Evolutionary conservation across 2,888 invertebrate genomes (phyloP).

Genomic region (Periphyllus acericola): DNA sequence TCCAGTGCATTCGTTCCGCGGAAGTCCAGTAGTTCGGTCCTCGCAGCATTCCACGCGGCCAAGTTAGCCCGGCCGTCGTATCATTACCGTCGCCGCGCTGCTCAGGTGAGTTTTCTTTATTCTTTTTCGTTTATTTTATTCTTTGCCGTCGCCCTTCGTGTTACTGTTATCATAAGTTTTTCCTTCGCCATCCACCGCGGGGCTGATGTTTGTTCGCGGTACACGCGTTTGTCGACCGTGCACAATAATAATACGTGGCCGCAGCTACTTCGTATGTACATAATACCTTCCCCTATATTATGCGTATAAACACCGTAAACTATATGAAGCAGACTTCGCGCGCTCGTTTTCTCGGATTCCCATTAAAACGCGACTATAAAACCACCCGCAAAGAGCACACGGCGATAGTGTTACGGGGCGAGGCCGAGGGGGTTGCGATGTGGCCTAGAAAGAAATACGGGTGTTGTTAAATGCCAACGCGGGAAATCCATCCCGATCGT

Average conservation of each 20-base stretch:
- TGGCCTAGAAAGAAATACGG: not conserved
- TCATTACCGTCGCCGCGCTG: not conserved
- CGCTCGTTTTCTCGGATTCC: not conserved
- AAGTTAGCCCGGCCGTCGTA: not conserved
- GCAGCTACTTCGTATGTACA: too few species aligned
- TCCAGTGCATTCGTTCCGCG: slow-evolving; percentile 32
- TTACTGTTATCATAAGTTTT: too few species aligned
- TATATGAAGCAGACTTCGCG: not conserved
- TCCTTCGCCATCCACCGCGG: too few species aligned
- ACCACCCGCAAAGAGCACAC: not conserved
- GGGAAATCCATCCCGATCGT: not conserved
- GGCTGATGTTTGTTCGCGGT: not conserved
- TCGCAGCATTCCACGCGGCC: not conserved
- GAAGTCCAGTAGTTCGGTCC: slow-evolving; percentile 12
- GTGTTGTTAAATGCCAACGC: not conserved
- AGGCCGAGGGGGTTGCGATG: too few species aligned
- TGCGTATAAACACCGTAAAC: not conserved
- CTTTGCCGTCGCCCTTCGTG: not conserved
- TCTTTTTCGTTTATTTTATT: not conserved
- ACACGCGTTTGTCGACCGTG: not conserved
- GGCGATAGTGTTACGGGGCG: too few species aligned
- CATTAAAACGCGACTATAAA: not conserved
- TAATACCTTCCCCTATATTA: not conserved
- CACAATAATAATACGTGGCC: too few species aligned
- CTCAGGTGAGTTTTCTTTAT: not conserved